Base-by-base conservation (phyloP, 2,797 vertebrate genomes). In the Argyrosomus regius region DNA sequence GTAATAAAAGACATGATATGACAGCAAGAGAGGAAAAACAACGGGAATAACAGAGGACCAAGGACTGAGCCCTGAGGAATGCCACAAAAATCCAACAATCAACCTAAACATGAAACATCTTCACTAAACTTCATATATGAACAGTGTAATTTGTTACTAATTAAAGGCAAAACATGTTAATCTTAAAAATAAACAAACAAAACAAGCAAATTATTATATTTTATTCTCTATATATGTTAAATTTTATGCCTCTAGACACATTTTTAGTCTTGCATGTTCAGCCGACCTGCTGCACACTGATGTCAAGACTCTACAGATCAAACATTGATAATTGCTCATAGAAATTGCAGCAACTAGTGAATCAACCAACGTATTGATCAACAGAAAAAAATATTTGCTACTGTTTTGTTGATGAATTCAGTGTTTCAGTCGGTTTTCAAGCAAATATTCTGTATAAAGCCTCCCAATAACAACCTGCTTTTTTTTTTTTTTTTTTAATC, bases 31-130 rank as follows among this genome's bases (percentile, higher is more conserved):
- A 35, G 53, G 24, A 45, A 52, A 6, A 57, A 17, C 4, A 20
- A 45, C n/a, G 7, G n/a, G 35, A 67, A 67, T 14, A 48, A 28
- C 5, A 62, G 41, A 52, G n/a, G 24, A 22, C 45, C n/a, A 26
- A 73, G n/a, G n/a, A 12, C 1, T 43, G 56, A 72, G 53, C 67
- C 73, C 22, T 66, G 62, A 81, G 62, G 66, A 53, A 71, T 3
- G 2, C 56, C 62, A 43, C 31, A 50, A 74, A 24, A 52, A 58
- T 58, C 4, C 20, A 3, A 28, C 57, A n/a, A 43, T 24, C 1
- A 43, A 60, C 3, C 1, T 39, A 35, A 39, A 60, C 6, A 22
- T 16, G 20, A 9, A 1, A 31, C 31, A 26, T 26, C 26, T 26
- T 26, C 26, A 31, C 1, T 31, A 31, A 31, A 31, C 6, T 31